Evolutionary conservation across 2,888 invertebrate species (phyloP).

Genomic region (Drosophila subquinaria): DNA sequence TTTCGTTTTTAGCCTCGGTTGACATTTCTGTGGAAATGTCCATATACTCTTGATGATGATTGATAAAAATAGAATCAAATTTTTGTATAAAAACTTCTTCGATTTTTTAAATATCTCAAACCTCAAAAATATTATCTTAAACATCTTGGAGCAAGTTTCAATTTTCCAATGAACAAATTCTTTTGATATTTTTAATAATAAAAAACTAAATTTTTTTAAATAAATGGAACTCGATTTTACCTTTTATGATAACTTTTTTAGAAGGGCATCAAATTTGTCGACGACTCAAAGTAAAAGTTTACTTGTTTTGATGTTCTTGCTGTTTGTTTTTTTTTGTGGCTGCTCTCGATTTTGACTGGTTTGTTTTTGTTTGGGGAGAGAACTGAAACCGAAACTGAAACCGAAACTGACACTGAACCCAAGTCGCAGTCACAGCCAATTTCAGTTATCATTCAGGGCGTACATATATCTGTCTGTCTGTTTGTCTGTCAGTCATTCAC

Average conservation of each 20-base stretch:
- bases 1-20: no score
- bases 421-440: slow-evolving; percentile 43
- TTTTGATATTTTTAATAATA: background rate
- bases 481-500: background rate
- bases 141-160: no score
- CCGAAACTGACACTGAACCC: slow-evolving; percentile 40
- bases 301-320: background rate
- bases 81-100: no score
- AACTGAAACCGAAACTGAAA: slow-evolving; percentile 19
- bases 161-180: background rate
- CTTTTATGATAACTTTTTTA: background rate
- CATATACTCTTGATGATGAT: background rate
- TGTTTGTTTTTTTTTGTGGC: background rate
- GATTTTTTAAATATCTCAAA: no score
- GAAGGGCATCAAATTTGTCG: slow-evolving; percentile 2
- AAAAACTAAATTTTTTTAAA: background rate
- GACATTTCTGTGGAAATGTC: no score
- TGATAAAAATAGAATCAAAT: no score
- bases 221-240: background rate
- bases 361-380: background rate
- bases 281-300: no score
- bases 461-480: slow-evolving; percentile 18
- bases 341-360: slow-evolving; percentile 6
- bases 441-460: slow-evolving; percentile 48
- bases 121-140: no score